These are phyloP conservation scores for Hirtodrosophila cameraria DNA, from an alignment of 2,888 invertebrate genomes.

Conservation along the genomic window DNA sequence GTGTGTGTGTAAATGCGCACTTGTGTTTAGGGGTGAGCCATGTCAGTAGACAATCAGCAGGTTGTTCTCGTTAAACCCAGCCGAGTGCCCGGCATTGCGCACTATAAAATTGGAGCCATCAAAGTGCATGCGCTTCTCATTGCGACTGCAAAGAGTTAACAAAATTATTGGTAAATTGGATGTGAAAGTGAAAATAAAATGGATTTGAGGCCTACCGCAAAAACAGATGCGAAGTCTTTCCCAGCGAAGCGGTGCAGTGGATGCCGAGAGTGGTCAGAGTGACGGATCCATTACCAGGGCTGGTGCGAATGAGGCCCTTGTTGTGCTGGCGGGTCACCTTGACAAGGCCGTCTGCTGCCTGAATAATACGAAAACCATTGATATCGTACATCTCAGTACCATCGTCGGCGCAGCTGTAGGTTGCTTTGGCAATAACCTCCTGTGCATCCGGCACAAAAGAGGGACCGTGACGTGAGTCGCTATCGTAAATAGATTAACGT, in stretches of 20 bases:
- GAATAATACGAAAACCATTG: constrained; percentile 93
- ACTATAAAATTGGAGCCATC: constrained; percentile 95
- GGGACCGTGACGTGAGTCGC: constrained; percentile 90
- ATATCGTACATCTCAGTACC: constrained; percentile 95
- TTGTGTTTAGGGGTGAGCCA: constrained; percentile 4
- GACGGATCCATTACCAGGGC: constrained; percentile 93
- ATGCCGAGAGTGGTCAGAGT: constrained; percentile 93
- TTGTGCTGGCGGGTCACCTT: constrained; percentile 88
- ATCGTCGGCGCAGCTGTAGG: constrained; percentile 92
- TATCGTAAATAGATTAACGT: constrained; percentile 70
- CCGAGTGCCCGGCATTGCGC: constrained; percentile 95
- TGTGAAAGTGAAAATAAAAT: background rate
- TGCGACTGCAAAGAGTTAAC: constrained; percentile 86
- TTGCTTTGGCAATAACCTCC: constrained; percentile 89
- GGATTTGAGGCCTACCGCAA: constrained; percentile 84
- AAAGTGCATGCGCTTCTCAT: constrained; percentile 95
- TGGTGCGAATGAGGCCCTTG: constrained; percentile 93
- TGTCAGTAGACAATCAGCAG: constrained; percentile 93
- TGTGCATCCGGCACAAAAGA: constrained; percentile 91
- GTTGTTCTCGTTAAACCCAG: constrained; percentile 95
- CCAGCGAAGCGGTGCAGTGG: constrained; percentile 94
- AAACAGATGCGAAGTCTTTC: constrained; percentile 91
- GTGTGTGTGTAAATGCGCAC: constrained; percentile 30
- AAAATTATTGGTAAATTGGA: background rate
- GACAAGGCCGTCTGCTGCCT: constrained; percentile 93